Percentiles rank a stretch among this genome's conserved stretches.
Conservation (phyloP, 2,888 invertebrate genomes). For the Thymelicus sylvestris region DNA sequence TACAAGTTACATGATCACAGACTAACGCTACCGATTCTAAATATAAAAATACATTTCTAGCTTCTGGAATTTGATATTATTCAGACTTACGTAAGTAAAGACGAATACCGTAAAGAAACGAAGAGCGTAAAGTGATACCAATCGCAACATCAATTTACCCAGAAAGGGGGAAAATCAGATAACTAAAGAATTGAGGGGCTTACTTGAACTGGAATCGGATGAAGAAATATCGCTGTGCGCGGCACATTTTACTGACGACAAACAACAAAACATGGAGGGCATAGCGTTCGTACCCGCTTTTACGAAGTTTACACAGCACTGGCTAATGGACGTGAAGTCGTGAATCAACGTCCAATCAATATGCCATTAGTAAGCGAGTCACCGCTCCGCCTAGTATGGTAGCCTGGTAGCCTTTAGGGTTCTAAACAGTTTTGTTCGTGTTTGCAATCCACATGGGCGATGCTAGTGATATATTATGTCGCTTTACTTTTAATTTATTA, state of each 20-base stretch:
- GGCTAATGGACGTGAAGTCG: constrained; percentile 37
- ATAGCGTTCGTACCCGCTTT: constrained; percentile 9
- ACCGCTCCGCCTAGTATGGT: constrained; percentile 27
- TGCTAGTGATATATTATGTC: neutral
- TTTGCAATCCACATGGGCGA: neutral
- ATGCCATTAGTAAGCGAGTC: constrained; percentile 37
- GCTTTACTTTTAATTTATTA: no score
- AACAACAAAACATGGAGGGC: constrained; percentile 37
- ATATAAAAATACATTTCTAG: no score
- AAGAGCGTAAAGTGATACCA: neutral
- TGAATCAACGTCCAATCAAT: constrained; percentile 43
- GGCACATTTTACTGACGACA: constrained; percentile 32
- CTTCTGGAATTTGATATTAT: neutral
- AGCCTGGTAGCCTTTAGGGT: neutral
- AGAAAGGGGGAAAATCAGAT: neutral
- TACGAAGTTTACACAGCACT: constrained; percentile 25
- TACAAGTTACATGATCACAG: no score
- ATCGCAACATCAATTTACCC: neutral
- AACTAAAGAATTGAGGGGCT: constrained; percentile 31
- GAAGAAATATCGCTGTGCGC: constrained; percentile 36
- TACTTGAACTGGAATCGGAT: constrained; percentile 41
- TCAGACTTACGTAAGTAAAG: neutral
- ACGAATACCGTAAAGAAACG: neutral
- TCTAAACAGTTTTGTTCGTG: neutral
- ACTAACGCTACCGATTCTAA: no score